phyloP scores from a whole-genome alignment of 92 coral and sea anemone species.

The Palythoa grandiflora region DNA sequence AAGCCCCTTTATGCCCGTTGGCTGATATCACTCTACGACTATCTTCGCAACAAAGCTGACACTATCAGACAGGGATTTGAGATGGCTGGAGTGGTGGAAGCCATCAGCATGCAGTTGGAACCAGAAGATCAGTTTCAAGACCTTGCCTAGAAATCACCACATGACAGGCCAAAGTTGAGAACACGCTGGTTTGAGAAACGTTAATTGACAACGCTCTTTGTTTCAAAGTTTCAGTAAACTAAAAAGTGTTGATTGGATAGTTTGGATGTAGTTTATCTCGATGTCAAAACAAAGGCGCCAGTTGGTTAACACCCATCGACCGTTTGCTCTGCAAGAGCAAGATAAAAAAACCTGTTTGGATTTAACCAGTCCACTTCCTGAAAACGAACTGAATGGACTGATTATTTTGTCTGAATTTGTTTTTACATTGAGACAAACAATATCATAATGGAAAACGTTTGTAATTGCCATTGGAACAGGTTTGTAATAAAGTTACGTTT shows the following conservation, averaged over 20 bases:
- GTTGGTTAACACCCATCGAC: background rate
- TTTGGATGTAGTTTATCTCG: background rate
- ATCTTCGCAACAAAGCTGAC: conserved; percentile 25
- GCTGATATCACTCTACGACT: conserved; percentile 28
- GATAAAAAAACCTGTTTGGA: background rate
- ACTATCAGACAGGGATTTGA: conserved; percentile 8
- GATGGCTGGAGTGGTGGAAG: conserved; percentile 32
- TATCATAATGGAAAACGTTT: too few relatives aligned
- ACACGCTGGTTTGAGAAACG: background rate
- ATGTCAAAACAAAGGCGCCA: background rate
- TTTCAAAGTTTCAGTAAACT: background rate
- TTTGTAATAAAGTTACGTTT: too few relatives aligned
- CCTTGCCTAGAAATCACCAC: conserved; percentile 32
- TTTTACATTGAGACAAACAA: too few relatives aligned
- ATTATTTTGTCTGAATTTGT: background rate
- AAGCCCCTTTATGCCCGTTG: conserved; percentile 44
- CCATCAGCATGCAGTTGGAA: conserved; percentile 6
- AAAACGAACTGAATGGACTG: background rate
- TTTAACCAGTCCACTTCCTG: background rate
- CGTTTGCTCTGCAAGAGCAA: background rate
- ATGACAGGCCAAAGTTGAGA: conserved; percentile 12
- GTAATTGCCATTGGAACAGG: too few relatives aligned
- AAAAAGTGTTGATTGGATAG: background rate
- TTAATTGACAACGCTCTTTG: conserved; percentile 6
- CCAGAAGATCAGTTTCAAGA: conserved; percentile 42